Evolutionary conservation across 2,113 vertebrate species (phyloP).

Genomic region (Emydura subglobosa): DNA sequence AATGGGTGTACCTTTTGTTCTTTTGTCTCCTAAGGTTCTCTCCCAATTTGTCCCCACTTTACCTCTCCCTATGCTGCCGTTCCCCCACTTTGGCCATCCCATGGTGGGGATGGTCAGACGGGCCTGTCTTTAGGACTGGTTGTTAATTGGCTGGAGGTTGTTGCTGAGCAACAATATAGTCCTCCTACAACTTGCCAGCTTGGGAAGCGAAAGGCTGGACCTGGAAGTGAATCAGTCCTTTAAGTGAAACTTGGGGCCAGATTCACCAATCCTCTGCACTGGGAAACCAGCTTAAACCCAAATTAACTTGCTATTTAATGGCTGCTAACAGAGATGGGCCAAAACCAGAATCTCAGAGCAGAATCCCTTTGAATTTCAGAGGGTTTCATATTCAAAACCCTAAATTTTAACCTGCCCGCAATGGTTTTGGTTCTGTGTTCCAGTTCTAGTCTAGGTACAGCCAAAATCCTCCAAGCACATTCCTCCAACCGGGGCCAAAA

Average conservation of each 20-base stretch:
- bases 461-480: not conserved
- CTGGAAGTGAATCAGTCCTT: not conserved
- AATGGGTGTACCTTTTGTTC: not conserved
- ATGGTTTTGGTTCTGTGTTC: not conserved
- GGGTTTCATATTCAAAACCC: not conserved
- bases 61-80: not conserved
- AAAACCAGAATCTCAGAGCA: not conserved
- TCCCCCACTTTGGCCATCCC: not conserved
- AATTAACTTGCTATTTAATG: not conserved
- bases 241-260: not conserved
- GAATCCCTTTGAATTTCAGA: not conserved
- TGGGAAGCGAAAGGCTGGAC: not conserved
- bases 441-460: not conserved
- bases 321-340: not conserved
- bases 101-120: not conserved
- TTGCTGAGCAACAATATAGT: not conserved
- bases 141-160: not conserved
- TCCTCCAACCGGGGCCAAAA: not conserved
- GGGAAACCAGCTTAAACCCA: conserved; percentile 21
- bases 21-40: not conserved
- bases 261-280: not conserved
- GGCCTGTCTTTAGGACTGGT: not conserved
- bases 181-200: not conserved
- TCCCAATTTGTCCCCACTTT: not conserved
- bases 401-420: not conserved